Conservation (phyloP, 2,888 invertebrate species). For the Watsonalla binaria region DNA sequence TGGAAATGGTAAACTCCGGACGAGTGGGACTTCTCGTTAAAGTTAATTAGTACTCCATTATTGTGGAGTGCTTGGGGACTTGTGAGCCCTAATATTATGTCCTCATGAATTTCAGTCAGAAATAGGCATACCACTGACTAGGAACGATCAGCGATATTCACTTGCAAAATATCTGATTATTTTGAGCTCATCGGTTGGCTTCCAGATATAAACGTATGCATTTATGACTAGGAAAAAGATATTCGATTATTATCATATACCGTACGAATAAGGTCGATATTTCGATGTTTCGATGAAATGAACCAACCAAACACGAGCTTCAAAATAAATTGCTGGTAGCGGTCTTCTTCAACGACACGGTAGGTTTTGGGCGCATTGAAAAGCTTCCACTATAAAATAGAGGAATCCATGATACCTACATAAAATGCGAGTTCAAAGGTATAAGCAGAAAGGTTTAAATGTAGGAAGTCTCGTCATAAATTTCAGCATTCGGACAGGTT, state of each 20-base stretch:
- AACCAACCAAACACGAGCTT: too few relatives aligned
- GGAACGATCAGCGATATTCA: not conserved
- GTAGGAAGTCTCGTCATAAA: slow-evolving; percentile 53
- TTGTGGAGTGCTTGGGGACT: slow-evolving; percentile 26
- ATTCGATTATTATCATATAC: too few relatives aligned
- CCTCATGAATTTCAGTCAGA: not conserved
- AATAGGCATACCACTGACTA: not conserved
- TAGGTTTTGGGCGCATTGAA: too few relatives aligned
- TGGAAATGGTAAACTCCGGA: slow-evolving; percentile 16
- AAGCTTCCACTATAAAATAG: slow-evolving; percentile 6
- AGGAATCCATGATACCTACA: slow-evolving; percentile 20
- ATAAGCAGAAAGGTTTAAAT: slow-evolving; percentile 28
- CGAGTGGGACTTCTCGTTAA: slow-evolving; percentile 17
- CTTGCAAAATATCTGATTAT: not conserved
- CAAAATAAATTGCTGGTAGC: too few relatives aligned
- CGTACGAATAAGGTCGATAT: too few relatives aligned
- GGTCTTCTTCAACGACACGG: too few relatives aligned
- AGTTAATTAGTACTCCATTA: slow-evolving; percentile 26
- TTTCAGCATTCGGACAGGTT: slow-evolving; percentile 43
- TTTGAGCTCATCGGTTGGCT: not conserved
- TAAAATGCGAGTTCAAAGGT: slow-evolving; percentile 11
- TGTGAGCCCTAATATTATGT: slow-evolving; percentile 13
- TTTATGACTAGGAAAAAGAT: too few relatives aligned
- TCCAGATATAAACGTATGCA: too few relatives aligned
- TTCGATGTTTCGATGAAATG: too few relatives aligned